Evolutionary conservation across 2,797 vertebrate genomes (phyloP).

Genomic region (Pyrocephalus nanus): DNA sequence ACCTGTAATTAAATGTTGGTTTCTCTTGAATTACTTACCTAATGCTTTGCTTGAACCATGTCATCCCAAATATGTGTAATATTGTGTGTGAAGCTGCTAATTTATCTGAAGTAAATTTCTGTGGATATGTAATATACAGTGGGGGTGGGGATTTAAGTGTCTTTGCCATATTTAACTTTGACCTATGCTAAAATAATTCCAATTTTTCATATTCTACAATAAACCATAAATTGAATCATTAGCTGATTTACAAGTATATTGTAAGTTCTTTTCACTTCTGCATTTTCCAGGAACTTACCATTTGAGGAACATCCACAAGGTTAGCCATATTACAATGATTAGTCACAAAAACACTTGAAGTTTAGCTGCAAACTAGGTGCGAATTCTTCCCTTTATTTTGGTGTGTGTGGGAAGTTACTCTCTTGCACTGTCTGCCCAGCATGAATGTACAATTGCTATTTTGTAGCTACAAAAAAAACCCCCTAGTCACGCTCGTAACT

Average conservation of each 20-base stretch:
- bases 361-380: neutral
- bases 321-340: neutral
- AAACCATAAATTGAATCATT: neutral
- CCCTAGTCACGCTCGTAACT: neutral
- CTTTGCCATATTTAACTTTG: neutral
- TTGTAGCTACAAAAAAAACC: neutral
- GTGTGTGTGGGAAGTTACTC: neutral
- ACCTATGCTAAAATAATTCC: neutral
- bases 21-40: neutral
- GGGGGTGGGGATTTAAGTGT: neutral
- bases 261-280: neutral
- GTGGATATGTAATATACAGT: neutral
- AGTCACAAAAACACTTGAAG: constrained; percentile 28
- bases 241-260: neutral
- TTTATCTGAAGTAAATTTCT: neutral
- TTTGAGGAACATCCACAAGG: neutral
- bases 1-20: constrained; percentile 1
- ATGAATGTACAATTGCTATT: neutral
- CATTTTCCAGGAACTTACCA: neutral
- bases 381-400: constrained; percentile 31
- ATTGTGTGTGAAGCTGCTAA: neutral
- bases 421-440: neutral
- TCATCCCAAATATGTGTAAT: neutral
- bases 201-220: neutral
- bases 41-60: neutral